A percentile compares a stretch with the other conserved stretches of the same genome.
Conservation (phyloP, 2,113 vertebrate species). For the Paracanthobrama guichenoti region DNA sequence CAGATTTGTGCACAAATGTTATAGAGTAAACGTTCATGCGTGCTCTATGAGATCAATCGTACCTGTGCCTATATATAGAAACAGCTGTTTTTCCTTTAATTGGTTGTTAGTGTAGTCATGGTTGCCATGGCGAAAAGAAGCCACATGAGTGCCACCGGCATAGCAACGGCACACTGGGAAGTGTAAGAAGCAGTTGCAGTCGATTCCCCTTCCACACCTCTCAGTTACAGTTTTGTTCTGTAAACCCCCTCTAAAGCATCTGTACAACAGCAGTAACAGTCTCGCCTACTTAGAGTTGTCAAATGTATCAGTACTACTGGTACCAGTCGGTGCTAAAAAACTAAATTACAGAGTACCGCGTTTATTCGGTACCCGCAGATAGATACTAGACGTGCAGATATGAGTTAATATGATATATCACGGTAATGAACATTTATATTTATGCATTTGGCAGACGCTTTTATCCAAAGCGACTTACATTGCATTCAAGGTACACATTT, state of each 20-base stretch:
- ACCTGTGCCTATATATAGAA: slow-evolving; percentile 25
- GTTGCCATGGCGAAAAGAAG: slow-evolving; percentile 64
- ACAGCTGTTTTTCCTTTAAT: slow-evolving; percentile 57
- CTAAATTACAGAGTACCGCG: no score
- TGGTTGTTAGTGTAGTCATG: slow-evolving; percentile 41
- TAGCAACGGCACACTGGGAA: slow-evolving; percentile 64
- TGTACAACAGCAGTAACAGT: neutral
- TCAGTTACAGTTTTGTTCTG: slow-evolving; percentile 11
- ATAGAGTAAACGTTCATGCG: slow-evolving; percentile 9
- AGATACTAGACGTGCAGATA: no score
- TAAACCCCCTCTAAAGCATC: neutral
- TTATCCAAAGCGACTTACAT: no score
- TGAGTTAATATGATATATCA: no score
- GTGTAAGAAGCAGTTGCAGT: slow-evolving; percentile 7
- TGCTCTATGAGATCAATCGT: slow-evolving; percentile 35
- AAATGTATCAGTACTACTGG: no score
- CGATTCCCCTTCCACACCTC: slow-evolving; percentile 23
- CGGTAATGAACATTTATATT: no score
- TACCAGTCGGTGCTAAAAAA: no score
- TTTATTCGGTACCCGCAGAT: no score
- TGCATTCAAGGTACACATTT: no score
- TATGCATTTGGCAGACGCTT: no score
- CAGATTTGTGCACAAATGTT: neutral
- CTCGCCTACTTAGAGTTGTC: neutral
- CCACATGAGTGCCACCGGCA: slow-evolving; percentile 55